These are phyloP conservation scores for Caenorhabditis doughertyi DNA, from an alignment of 2,888 invertebrate genomes.

Conservation along the genomic window DNA sequence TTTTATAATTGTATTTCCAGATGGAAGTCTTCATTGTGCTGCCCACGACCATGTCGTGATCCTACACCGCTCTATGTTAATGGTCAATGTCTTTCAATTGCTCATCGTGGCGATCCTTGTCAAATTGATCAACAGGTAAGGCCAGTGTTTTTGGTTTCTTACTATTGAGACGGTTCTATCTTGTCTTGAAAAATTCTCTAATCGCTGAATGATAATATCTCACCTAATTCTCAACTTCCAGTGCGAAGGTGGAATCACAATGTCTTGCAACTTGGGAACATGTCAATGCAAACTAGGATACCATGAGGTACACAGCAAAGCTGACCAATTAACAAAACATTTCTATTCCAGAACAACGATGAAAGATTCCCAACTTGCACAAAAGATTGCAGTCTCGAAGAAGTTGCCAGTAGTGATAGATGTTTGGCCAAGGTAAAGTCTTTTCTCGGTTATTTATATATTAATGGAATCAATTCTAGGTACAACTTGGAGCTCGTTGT, in stretches of 20 bases:
- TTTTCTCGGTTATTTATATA: not conserved
- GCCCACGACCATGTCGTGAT: conserved; percentile 82
- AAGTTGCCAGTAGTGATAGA: conserved; percentile 68
- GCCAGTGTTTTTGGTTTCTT: too few relatives aligned
- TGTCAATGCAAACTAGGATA: conserved; percentile 81
- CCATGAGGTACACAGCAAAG: conserved; percentile 67
- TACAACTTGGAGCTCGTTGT: conserved; percentile 72
- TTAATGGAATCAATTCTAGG: too few relatives aligned
- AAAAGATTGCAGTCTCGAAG: conserved; percentile 73
- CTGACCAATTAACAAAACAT: not conserved
- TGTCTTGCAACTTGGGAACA: conserved; percentile 78
- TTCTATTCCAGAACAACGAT: conserved; percentile 75
- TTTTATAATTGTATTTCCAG: conserved; percentile 19
- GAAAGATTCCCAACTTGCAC: conserved; percentile 82
- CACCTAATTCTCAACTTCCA: too few relatives aligned
- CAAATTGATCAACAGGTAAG: conserved; percentile 80
- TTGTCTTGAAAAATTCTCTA: too few relatives aligned
- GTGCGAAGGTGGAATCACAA: conserved; percentile 82
- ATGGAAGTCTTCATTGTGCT: conserved; percentile 82
- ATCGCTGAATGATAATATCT: too few relatives aligned
- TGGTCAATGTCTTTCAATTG: conserved; percentile 81
- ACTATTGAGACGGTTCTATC: too few relatives aligned
- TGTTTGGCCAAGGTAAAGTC: conserved; percentile 62
- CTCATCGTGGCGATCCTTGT: conserved; percentile 82
- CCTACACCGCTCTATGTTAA: conserved; percentile 82